Evolutionary conservation across 2,888 invertebrate genomes (phyloP).

Genomic region (Monoplex corrugatus): DNA sequence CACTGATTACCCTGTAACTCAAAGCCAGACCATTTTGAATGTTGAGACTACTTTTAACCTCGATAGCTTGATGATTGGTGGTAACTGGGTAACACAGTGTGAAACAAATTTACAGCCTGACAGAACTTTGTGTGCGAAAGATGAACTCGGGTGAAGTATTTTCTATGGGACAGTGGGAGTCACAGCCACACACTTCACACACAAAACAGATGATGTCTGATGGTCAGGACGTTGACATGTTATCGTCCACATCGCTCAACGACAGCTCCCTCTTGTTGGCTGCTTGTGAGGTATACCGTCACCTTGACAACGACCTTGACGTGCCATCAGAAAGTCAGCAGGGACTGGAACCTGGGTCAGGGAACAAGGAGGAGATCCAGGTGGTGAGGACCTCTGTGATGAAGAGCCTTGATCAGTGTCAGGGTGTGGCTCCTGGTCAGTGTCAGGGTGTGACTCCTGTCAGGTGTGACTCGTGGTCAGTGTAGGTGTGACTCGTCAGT

Average conservation of each 20-base stretch:
- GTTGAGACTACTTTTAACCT: too few relatives aligned
- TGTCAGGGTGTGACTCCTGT: not conserved
- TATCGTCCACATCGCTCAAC: slow-evolving; percentile 27
- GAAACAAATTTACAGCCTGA: not conserved
- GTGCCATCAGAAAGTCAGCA: not conserved
- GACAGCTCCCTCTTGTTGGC: slow-evolving; percentile 32
- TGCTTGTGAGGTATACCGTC: not conserved
- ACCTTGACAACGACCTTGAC: not conserved
- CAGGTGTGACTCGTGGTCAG: too few relatives aligned
- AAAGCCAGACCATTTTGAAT: too few relatives aligned
- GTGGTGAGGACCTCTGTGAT: too few relatives aligned
- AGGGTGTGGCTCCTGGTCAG: not conserved
- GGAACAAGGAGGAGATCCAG: not conserved
- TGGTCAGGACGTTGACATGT: not conserved
- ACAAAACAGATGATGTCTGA: too few relatives aligned
- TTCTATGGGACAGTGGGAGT: too few relatives aligned
- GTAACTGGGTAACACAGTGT: not conserved
- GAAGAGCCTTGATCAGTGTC: too few relatives aligned
- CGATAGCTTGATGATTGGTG: too few relatives aligned
- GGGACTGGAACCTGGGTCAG: not conserved
- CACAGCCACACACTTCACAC: not conserved
- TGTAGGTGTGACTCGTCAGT: not conserved
- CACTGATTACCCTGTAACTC: too few relatives aligned
- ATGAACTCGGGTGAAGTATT: not conserved
- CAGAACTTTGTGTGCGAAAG: not conserved